Base-by-base conservation (phyloP, 2,888 invertebrate genomes). In the Hypolimnas misippus region DNA sequence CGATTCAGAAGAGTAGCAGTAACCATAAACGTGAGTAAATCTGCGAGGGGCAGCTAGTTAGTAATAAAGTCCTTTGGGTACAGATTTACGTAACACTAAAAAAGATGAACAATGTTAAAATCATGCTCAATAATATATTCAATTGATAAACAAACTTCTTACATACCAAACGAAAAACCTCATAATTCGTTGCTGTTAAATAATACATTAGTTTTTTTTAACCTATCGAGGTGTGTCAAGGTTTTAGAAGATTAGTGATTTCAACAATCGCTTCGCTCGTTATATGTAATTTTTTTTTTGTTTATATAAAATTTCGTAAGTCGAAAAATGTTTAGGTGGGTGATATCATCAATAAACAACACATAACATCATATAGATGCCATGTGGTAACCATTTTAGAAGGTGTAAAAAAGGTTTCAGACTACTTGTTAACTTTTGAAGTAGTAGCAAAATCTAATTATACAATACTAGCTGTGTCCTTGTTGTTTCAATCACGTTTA, bases 191-290 rank as follows among this genome's bases (percentile, higher is more conserved):
- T 0, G 25, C 16, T 49, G 29, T 49, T 29, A n/a, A 49, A 29
- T 49, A 29, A 68, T 70, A 74, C 21, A 46, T 46, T 46, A 19
- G 44, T 72, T 73, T 68, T 62, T 66, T 75, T 69, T 63, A 65
- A 72, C 69, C 71, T 66, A 69, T 63, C 71, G 63, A 76, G 78
- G 77, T 74, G 77, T 78, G 84, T 80, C 85, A 82, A 84, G 84
- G 85, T 68, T 76, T 71, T 72, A 66, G 5, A 72, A 69, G 49
- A 49, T 49, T 52, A 35, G 59, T 53, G 35, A 74, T 78, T 84
- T 81, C 74, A 76, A 75, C 80, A 76, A 80, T 64, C 65, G 63
- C 68, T 65, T 63, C 38, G 54, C 62, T 62, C 62, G 69, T 69
- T 70, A 65, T 64, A 65, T 63, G 42, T 52, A 51, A 40, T 51